Percentiles rank a stretch among this genome's conserved stretches.
Evolutionary conservation across 2,797 vertebrate genomes (phyloP).

Genomic region (Geotrypetes seraphini): DNA sequence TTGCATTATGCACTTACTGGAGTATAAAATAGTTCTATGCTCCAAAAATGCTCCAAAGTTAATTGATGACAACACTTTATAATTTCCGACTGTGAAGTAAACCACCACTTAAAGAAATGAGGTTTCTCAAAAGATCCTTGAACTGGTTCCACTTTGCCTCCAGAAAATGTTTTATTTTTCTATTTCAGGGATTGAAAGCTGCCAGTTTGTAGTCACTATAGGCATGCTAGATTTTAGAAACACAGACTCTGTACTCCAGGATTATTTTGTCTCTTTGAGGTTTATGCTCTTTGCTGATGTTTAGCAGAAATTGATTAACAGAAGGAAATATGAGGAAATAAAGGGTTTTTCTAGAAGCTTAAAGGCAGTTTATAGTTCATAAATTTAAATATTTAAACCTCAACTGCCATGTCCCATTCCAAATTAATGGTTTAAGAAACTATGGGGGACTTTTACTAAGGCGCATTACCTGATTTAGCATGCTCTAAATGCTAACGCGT

Average conservation of each 20-base stretch:
- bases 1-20: conserved; percentile 12
- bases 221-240: not conserved
- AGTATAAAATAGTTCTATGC: conserved; percentile 13
- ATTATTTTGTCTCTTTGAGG: not conserved
- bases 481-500: too few relatives aligned
- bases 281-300: not conserved
- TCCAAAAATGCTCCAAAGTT: not conserved
- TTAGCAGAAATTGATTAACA: not conserved
- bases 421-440: not conserved
- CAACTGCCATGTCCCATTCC: not conserved
- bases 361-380: fast-evolving
- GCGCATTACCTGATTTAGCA: too few relatives aligned
- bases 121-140: conserved; percentile 1
- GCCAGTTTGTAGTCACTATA: not conserved
- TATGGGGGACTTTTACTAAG: too few relatives aligned
- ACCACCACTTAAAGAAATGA: not conserved
- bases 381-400: too few relatives aligned
- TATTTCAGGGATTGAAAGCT: conserved; percentile 9
- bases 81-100: too few relatives aligned
- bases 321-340: not conserved
- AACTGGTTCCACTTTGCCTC: not conserved
- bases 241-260: not conserved
- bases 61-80: not conserved
- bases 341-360: not conserved
- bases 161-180: conserved; percentile 9